Base-by-base conservation (phyloP, 2,797 vertebrate genomes). In the Lemur catta region DNA sequence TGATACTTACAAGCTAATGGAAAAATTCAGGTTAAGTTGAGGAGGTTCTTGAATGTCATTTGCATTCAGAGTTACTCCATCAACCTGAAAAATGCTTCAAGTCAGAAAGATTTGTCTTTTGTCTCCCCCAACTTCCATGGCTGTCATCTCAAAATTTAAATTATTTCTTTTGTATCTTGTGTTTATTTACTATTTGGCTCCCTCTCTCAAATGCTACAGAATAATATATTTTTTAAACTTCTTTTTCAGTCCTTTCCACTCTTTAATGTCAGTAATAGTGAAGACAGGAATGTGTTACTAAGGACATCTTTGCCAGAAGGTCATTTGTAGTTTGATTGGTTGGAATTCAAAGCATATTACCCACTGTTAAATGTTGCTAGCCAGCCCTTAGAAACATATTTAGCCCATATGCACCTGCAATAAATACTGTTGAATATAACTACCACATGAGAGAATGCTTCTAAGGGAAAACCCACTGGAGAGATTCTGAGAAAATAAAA, bases 291-390 rank as follows among this genome's bases (percentile, higher is more conserved):
- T 94, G 79, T 48, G 8, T 96, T 87, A 59, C 12, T 30, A 6
- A 81, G 50, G 55, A 59, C 69, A 24, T 72, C 79, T 92, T 93
- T 95, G 71, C 80, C 93, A 94, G 75, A 82, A 96, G 86, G 75
- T 96, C 72, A 90, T 61, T 96, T 93, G 61, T 92, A 91, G 63
- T 94, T 96, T 95, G 85, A 15, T 87, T 95, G 67, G 65, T 71
- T 96, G 80, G 84, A 96, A 97, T 93, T 96, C 67, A 78, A 94
- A 96, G 89, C 35, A 35, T 81, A 81, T 93, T 91, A 81, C 35
- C 74, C 85, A 86, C 55, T 61, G 41, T 59, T 96, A 63, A 92
- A 88, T 82, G 59, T 87, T 78, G 18, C 91, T 94, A 38, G 38
- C 75, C 28, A 94, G n/a, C 26, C 22, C 24, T 24, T 24, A 69